Conservation (phyloP, 2,888 invertebrate species). For the Drosophila maculinotata region DNA sequence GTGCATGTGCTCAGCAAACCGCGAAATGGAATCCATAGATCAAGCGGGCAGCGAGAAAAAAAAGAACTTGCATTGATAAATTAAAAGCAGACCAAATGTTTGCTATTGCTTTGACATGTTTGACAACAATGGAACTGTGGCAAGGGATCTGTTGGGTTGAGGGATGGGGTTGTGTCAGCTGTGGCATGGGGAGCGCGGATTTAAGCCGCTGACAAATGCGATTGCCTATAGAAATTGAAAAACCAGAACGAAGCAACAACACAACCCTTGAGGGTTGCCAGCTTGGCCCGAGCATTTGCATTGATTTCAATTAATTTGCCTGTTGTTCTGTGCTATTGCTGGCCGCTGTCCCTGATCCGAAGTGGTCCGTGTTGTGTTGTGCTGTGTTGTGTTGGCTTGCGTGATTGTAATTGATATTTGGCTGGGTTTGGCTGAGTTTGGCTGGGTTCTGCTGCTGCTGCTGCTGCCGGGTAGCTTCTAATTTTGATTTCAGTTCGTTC, state of each 20-base stretch:
- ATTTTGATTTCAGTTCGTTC: constrained; percentile 32
- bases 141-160: not conserved
- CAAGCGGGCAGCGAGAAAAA: constrained; percentile 45
- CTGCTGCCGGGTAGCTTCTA: constrained; percentile 17
- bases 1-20: constrained; percentile 73
- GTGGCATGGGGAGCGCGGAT: constrained; percentile 45
- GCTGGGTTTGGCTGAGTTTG: constrained; percentile 33
- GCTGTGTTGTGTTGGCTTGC: constrained; percentile 55
- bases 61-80: constrained; percentile 71
- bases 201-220: constrained; percentile 82
- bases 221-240: constrained; percentile 75
- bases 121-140: constrained; percentile 74
- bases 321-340: constrained; percentile 52
- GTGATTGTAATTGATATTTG: constrained; percentile 80
- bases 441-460: constrained; percentile 39
- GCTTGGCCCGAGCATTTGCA: constrained; percentile 65
- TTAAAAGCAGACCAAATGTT: constrained; percentile 80
- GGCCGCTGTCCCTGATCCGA: constrained; percentile 43
- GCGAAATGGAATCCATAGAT: constrained; percentile 79
- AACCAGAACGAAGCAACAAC: constrained; percentile 52
- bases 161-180: constrained; percentile 11
- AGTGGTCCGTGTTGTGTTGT: constrained; percentile 36
- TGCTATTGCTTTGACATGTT: constrained; percentile 81
- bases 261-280: constrained; percentile 60
- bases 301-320: constrained; percentile 82